These are phyloP conservation scores for Theonella swinhoei DNA, from an alignment of 37 sponge, comb jelly and placozoan genomes.

Conservation along the genomic window DNA sequence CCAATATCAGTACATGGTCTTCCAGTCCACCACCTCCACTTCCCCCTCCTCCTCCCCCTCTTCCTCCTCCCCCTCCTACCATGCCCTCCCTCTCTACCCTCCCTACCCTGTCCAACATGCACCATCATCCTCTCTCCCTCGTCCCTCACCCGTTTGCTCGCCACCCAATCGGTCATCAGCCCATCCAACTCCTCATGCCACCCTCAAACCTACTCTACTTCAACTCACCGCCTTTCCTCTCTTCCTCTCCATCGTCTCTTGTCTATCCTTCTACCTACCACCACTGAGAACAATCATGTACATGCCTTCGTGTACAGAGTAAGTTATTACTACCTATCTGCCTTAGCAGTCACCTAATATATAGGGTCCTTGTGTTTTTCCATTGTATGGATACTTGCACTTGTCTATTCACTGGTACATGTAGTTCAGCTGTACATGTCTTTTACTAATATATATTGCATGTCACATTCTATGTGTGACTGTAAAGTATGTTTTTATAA, in stretches of 20 bases:
- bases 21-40: not conserved
- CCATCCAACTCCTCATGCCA: not conserved
- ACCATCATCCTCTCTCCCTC: not conserved
- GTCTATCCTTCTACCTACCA: not conserved
- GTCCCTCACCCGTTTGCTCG: not conserved
- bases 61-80: not conserved
- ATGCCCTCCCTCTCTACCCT: not conserved
- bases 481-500: too few relatives aligned
- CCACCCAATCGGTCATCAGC: not conserved
- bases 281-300: too few relatives aligned
- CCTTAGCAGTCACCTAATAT: too few relatives aligned
- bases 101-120: not conserved
- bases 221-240: not conserved
- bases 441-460: too few relatives aligned
- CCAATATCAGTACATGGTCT: not conserved
- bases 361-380: too few relatives aligned
- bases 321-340: too few relatives aligned
- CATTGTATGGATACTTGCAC: too few relatives aligned
- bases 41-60: slow-evolving; percentile 5
- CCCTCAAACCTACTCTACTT: not conserved
- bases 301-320: too few relatives aligned
- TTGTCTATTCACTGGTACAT: too few relatives aligned
- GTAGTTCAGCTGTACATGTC: too few relatives aligned
- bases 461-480: too few relatives aligned
- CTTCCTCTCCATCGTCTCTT: not conserved